These are phyloP conservation scores for Drosophila sordidula DNA, from an alignment of 2,888 invertebrate species.

Conservation along the genomic window DNA sequence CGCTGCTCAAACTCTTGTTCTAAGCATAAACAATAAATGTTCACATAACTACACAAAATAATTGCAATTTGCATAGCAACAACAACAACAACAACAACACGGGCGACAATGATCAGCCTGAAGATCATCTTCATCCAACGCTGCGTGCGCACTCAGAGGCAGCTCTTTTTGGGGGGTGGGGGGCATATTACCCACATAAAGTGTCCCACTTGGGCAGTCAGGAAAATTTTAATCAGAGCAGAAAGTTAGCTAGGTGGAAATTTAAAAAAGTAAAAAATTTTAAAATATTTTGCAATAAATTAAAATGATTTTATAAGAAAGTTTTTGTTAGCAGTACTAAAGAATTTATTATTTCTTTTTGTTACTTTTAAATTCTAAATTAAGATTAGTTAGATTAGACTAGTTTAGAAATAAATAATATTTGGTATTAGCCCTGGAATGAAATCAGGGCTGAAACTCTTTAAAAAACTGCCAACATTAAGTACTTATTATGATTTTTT, in stretches of 20 bases:
- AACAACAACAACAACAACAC: slow-evolving; percentile 8
- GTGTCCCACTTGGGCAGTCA: slow-evolving; percentile 16
- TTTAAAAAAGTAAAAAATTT: no score
- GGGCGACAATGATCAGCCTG: background rate
- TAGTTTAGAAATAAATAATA: no score
- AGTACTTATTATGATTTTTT: no score
- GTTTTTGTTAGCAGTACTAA: no score
- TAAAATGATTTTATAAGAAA: no score
- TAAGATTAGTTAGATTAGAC: no score
- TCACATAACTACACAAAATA: slow-evolving; percentile 65
- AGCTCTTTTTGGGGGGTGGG: background rate
- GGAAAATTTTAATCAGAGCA: background rate
- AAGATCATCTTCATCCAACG: slow-evolving; percentile 25
- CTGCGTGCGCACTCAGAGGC: slow-evolving; percentile 21
- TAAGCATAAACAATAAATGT: slow-evolving; percentile 65
- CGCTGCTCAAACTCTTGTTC: slow-evolving; percentile 9
- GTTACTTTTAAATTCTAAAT: no score
- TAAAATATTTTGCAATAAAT: no score
- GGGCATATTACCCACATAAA: background rate
- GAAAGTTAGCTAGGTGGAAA: background rate
- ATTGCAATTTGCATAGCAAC: slow-evolving; percentile 62
- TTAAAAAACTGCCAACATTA: no score
- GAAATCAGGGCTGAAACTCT: no score
- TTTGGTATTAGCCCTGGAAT: no score
- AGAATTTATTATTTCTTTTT: no score